Evolutionary conservation across 2,113 vertebrate genomes (phyloP).

Genomic region (Bos javanicus): DNA sequence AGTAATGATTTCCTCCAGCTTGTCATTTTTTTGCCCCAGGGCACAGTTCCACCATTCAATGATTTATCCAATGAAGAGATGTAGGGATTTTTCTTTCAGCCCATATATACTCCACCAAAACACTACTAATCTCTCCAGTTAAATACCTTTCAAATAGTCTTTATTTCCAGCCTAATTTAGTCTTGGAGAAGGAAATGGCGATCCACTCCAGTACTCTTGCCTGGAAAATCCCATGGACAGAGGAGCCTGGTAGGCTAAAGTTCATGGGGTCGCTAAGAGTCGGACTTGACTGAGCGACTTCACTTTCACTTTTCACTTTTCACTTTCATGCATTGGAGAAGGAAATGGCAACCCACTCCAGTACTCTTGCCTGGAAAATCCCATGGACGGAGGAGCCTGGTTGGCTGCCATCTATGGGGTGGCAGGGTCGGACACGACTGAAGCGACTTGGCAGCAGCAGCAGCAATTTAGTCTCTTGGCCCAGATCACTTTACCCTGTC

Average conservation of each 20-base stretch:
- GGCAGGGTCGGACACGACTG: rapidly evolving
- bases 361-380: background rate
- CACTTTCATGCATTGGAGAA: background rate
- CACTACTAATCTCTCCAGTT: background rate
- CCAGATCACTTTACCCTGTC: background rate
- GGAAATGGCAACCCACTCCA: background rate
- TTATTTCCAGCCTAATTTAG: background rate
- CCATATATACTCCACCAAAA: background rate
- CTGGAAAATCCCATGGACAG: background rate
- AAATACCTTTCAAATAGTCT: background rate
- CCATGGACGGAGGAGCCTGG: background rate
- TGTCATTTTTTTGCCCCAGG: background rate
- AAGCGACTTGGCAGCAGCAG: background rate
- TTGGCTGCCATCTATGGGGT: background rate
- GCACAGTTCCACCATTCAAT: background rate
- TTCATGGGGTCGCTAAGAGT: background rate
- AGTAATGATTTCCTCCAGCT: background rate
- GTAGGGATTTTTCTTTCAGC: background rate
- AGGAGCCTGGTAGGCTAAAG: background rate
- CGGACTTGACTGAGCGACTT: background rate
- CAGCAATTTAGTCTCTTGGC: background rate
- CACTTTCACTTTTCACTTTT: background rate
- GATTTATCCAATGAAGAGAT: background rate
- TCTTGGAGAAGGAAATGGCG: background rate
- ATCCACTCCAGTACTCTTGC: background rate